phyloP scores from a whole-genome alignment of 2,888 invertebrate species.

The Heliconius charithonia region DNA sequence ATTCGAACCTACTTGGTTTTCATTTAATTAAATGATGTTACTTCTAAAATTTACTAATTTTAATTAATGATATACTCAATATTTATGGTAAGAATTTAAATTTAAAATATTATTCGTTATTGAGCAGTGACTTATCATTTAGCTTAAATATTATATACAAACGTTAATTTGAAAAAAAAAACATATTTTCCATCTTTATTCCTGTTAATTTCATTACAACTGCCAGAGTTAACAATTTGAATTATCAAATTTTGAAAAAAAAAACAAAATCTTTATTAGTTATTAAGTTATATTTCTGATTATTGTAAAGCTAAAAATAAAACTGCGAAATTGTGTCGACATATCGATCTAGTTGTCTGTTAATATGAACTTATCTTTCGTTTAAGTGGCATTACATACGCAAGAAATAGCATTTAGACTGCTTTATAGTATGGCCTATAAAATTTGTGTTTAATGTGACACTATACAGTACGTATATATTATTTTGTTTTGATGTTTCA shows the following conservation, averaged over 20 bases:
- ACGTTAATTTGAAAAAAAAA: too few relatives aligned
- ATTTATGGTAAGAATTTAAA: neutral
- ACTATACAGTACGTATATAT: neutral
- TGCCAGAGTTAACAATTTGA: neutral
- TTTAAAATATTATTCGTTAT: too few relatives aligned
- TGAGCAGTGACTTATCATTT: neutral
- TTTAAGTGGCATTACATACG: slow-evolving; percentile 19
- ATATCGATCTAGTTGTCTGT: slow-evolving; percentile 29
- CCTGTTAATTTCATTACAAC: too few relatives aligned
- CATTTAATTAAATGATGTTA: too few relatives aligned
- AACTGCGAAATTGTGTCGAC: slow-evolving; percentile 18
- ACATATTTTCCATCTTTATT: too few relatives aligned
- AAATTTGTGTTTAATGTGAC: neutral
- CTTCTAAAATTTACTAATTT: too few relatives aligned
- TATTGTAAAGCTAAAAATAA: neutral
- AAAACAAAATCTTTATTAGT: neutral
- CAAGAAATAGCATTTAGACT: slow-evolving; percentile 25
- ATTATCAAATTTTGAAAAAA: neutral
- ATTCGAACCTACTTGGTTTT: too few relatives aligned
- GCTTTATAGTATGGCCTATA: slow-evolving; percentile 15
- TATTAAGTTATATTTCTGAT: neutral
- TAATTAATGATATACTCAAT: too few relatives aligned
- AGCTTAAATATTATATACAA: neutral
- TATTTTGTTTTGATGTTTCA: neutral
- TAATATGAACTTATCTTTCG: slow-evolving; percentile 28